These are phyloP conservation scores for Chrysochloris asiatica DNA, from an alignment of 2,113 vertebrate genomes.

Conservation along the genomic window DNA sequence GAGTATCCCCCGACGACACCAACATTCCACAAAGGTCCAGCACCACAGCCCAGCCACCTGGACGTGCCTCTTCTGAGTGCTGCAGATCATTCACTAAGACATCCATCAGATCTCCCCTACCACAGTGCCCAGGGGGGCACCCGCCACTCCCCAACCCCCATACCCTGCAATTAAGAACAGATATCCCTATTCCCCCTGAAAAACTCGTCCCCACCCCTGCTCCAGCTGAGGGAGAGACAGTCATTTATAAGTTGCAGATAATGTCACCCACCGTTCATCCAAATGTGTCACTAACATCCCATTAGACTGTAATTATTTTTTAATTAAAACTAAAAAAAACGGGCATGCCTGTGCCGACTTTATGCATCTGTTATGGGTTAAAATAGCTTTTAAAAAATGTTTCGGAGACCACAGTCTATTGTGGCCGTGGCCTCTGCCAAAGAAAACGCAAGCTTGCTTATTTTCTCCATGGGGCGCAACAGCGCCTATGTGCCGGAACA, in stretches of 20 bases:
- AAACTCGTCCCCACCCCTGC: slow-evolving; percentile 59
- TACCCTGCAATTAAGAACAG: neutral
- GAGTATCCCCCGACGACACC: slow-evolving; percentile 18
- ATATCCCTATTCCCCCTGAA: no score
- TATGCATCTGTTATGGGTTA: slow-evolving; percentile 92
- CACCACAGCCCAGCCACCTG: neutral
- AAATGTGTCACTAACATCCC: slow-evolving; percentile 90
- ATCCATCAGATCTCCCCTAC: neutral
- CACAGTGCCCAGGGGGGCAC: fast-evolving
- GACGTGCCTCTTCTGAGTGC: slow-evolving; percentile 40
- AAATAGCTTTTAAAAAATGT: slow-evolving; percentile 90
- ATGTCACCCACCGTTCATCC: slow-evolving; percentile 90
- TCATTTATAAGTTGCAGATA: slow-evolving; percentile 87
- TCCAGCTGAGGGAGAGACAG: slow-evolving; percentile 83
- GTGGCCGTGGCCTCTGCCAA: slow-evolving; percentile 89
- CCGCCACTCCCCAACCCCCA: neutral
- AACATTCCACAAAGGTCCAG: slow-evolving; percentile 50
- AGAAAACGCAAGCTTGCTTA: slow-evolving; percentile 90
- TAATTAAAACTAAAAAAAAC: slow-evolving; percentile 92
- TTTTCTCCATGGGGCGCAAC: slow-evolving; percentile 89
- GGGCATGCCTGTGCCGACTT: slow-evolving; percentile 88
- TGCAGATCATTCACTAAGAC: neutral
- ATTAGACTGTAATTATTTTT: slow-evolving; percentile 91
- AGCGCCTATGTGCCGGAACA: slow-evolving; percentile 89
- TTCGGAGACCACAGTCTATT: slow-evolving; percentile 89